Evolutionary conservation across 1,140 invertebrate species (phyloP).

Genomic region (Drosophila pectinifera): DNA sequence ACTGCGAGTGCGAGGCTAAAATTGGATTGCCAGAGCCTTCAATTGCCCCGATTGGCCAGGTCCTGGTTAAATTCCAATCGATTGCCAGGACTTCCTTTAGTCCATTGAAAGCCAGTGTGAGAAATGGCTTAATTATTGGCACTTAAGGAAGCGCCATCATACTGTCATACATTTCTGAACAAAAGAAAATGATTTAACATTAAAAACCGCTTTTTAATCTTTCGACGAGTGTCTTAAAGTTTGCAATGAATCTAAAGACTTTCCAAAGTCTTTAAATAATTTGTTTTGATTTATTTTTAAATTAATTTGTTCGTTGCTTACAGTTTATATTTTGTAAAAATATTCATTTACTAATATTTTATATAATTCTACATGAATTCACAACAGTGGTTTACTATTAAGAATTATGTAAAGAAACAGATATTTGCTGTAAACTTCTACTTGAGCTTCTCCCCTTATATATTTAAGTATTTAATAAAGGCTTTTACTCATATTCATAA

Average conservation of each 20-base stretch:
- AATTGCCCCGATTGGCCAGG: slow-evolving; percentile 13
- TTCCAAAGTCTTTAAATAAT: too few species aligned
- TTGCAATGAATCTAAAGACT: not conserved
- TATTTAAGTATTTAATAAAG: not conserved
- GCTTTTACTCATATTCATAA: too few species aligned
- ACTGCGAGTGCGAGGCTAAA: slow-evolving; percentile 26
- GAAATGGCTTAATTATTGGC: slow-evolving; percentile 4
- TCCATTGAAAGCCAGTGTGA: not conserved
- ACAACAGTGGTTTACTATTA: too few species aligned
- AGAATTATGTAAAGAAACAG: too few species aligned
- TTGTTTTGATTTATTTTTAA: not conserved
- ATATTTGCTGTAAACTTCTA: too few species aligned
- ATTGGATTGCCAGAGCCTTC: slow-evolving; percentile 33
- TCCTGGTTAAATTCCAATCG: slow-evolving; percentile 8
- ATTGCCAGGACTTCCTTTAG: slow-evolving; percentile 4
- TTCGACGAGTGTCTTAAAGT: not conserved
- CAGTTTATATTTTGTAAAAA: too few species aligned
- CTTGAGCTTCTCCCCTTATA: not conserved
- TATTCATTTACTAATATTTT: too few species aligned
- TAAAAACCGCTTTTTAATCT: too few species aligned
- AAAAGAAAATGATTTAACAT: not conserved
- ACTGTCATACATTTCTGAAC: not conserved
- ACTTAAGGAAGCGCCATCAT: not conserved
- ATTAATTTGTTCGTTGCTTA: not conserved
- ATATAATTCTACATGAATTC: too few species aligned